These are phyloP conservation scores for Helicolenus hilgendorfi DNA, from an alignment of 2,797 vertebrate genomes.

Conservation along the genomic window DNA sequence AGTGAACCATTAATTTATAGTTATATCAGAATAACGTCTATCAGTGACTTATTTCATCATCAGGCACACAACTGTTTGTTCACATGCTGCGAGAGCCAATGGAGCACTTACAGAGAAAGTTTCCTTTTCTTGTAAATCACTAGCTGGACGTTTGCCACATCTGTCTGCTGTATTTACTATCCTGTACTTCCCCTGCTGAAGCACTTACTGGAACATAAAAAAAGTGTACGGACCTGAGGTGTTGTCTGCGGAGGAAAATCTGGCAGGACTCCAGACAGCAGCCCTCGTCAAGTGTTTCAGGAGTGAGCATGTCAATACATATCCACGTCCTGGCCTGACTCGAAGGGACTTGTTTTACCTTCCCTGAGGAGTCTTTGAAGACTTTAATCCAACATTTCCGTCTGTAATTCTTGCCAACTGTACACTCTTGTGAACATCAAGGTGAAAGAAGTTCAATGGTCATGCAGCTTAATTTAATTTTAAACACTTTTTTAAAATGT, in stretches of 20 bases:
- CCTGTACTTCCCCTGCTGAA: constrained; percentile 44
- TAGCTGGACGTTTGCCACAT: neutral
- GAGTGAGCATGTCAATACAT: neutral
- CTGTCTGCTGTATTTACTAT: neutral
- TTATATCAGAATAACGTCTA: accelerated
- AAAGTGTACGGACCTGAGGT: neutral
- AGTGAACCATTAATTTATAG: accelerated
- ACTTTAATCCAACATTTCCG: neutral
- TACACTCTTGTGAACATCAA: neutral
- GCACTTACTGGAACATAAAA: constrained; percentile 23
- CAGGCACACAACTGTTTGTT: neutral
- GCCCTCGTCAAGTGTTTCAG: neutral
- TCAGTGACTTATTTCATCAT: neutral
- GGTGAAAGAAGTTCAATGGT: neutral
- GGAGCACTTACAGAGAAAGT: neutral
- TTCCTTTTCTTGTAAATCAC: constrained; percentile 49
- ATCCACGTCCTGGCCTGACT: neutral
- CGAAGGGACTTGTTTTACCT: neutral
- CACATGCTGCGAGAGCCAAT: accelerated
- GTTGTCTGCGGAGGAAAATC: neutral
- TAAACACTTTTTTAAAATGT: neutral
- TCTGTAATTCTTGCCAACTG: neutral
- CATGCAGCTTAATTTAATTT: neutral
- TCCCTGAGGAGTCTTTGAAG: neutral
- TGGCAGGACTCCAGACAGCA: neutral